These are phyloP conservation scores for Caenorhabditis sp. DNA, from an alignment of 2,888 invertebrate genomes.

Conservation along the genomic window DNA sequence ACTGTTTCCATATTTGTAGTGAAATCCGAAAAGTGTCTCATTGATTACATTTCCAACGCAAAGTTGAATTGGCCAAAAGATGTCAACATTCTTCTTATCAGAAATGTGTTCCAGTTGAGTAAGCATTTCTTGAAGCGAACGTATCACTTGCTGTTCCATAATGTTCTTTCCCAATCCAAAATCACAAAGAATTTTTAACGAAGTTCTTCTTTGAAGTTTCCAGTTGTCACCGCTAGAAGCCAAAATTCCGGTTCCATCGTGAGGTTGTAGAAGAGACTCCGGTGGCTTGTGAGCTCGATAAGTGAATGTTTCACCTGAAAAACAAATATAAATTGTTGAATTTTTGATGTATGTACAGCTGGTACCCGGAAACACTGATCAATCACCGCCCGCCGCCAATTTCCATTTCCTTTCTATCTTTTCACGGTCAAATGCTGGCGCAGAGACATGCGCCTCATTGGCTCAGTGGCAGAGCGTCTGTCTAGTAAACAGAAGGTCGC, in stretches of 20 bases:
- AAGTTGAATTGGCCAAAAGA: conserved; percentile 65
- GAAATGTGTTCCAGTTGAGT: conserved; percentile 27
- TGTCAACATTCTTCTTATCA: conserved; percentile 30
- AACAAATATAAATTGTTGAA: neutral
- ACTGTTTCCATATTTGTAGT: conserved; percentile 58
- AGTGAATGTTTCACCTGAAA: conserved; percentile 21
- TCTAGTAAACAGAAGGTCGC: conserved; percentile 83
- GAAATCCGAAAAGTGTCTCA: conserved; percentile 65
- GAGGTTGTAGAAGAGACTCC: conserved; percentile 33
- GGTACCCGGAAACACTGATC: too few species aligned
- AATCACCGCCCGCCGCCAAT: too few species aligned
- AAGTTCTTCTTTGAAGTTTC: conserved; percentile 64
- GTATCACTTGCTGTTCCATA: conserved; percentile 66
- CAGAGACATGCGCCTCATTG: conserved; percentile 70
- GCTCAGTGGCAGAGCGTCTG: conserved; percentile 83
- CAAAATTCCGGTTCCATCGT: conserved; percentile 40
- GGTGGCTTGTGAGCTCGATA: conserved; percentile 34
- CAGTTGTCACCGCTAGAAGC: conserved; percentile 66
- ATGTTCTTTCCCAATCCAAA: conserved; percentile 67
- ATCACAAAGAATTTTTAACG: conserved; percentile 69
- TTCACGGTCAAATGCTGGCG: neutral
- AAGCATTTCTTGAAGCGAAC: conserved; percentile 46
- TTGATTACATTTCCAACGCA: conserved; percentile 72
- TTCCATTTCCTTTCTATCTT: neutral
- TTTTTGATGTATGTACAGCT: too few species aligned